These are phyloP conservation scores for Ecdyonurus torrentis DNA, from an alignment of 2,888 invertebrate genomes.

Conservation along the genomic window DNA sequence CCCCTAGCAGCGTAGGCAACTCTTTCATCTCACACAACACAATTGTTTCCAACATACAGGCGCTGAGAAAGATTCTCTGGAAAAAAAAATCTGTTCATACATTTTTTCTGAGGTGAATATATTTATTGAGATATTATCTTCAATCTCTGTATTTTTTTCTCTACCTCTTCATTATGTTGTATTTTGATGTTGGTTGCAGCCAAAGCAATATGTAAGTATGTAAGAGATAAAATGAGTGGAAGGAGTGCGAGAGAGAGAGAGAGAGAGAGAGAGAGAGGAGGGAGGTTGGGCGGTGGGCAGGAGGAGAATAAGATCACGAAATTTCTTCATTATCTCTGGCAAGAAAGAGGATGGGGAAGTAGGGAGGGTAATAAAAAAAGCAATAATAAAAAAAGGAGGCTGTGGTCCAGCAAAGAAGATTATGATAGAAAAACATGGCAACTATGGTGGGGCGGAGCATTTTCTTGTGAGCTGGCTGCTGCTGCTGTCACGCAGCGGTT, in stretches of 20 bases:
- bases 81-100: too few species aligned
- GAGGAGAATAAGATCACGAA: neutral
- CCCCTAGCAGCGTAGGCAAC: too few species aligned
- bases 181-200: neutral
- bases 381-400: too few species aligned
- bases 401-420: neutral
- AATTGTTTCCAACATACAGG: too few species aligned
- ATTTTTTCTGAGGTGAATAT: too few species aligned
- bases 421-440: neutral
- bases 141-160: neutral
- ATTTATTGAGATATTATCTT: too few species aligned
- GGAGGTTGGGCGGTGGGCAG: neutral
- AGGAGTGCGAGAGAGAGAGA: too few species aligned
- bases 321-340: neutral
- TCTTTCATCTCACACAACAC: too few species aligned
- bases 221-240: too few species aligned
- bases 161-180: neutral
- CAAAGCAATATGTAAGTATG: too few species aligned
- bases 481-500: neutral
- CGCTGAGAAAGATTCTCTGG: too few species aligned
- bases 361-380: neutral
- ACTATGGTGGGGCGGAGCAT: neutral
- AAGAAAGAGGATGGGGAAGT: neutral
- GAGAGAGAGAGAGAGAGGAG: too few species aligned
- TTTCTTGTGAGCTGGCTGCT: neutral